Evolutionary conservation across 2,113 vertebrate genomes (phyloP).

Genomic region (Suncus etruscus): DNA sequence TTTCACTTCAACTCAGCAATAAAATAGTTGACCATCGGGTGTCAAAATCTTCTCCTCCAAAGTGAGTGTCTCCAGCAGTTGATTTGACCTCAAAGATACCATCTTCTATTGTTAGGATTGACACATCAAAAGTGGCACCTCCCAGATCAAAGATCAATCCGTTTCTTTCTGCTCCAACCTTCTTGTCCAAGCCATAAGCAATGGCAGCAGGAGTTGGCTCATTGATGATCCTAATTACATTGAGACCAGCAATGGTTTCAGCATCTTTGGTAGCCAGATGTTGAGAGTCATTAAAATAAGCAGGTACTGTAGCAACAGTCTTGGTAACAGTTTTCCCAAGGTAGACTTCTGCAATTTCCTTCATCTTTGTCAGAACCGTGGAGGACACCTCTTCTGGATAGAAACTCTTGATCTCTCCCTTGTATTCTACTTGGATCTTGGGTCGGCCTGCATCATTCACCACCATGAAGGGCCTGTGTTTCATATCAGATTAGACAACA

Average conservation of each 20-base stretch:
- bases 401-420: no score
- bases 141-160: conserved; percentile 97
- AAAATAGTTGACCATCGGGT: conserved; percentile 95
- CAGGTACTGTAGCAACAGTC: no score
- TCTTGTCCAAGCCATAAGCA: conserved; percentile 91
- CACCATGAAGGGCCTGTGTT: no score
- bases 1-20: conserved; percentile 95
- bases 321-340: no score
- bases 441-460: no score
- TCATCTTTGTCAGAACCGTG: no score
- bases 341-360: no score
- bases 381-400: no score
- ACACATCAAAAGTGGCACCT: conserved; percentile 96
- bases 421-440: no score
- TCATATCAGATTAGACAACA: no score
- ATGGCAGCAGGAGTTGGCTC: conserved; percentile 92
- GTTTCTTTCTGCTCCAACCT: conserved; percentile 92
- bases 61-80: conserved; percentile 92
- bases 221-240: conserved; percentile 89
- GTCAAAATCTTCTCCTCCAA: conserved; percentile 94
- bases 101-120: conserved; percentile 94
- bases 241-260: conserved; percentile 91
- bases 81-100: conserved; percentile 94
- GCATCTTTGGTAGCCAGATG: conserved; percentile 92
- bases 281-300: conserved; percentile 80